Base-by-base conservation (phyloP, 2,113 vertebrate species). In the Anolis carolinensis region DNA sequence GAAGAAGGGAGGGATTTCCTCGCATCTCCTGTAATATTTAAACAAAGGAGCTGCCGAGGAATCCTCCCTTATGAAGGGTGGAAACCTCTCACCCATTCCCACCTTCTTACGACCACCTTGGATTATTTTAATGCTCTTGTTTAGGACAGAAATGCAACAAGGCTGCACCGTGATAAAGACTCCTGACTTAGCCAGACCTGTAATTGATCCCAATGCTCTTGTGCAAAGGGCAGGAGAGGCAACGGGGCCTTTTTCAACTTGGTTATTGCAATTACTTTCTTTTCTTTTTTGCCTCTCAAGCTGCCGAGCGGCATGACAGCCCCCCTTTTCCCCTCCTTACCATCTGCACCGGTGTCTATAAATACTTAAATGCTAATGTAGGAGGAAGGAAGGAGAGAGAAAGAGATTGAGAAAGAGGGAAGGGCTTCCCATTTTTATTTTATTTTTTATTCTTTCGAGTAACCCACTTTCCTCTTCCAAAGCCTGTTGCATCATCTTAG, bases 281-380 rank as follows among this genome's bases (percentile, higher is more conserved):
- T 18, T 59, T 18, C 18, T 18, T 59, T 67, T 27, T 63, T 11
- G 63, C 44, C 75, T 78, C 83, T 55, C 74, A 55, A 55, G 74
- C 75, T 70, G 83, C 74, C 1, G 4, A 36, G 74, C 5, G n/a
- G 21, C 44, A 30, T 18, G 32, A 50, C 23, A 27, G 20, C 13
- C 68, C 18, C 48, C n/a, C 18, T 88, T 81, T 92, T 86, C 90
- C 89, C 93, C 87, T 91, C 89, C 86, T 92, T 27, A 3, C 90
- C 94, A 78, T 93, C 94, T 94, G 92, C 78, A 5, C 92, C 82
- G 89, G 87, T 87, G 93, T 86, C 86, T 89, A 88, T 88, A 87
- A 93, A 93, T 94, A 92, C 89, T 92, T 89, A 81, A 92, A 93
- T 88, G 92, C 89, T 89, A 87, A 90, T 73, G 78, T 65, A 82